Percentiles rank a stretch among this genome's conserved stretches.
phyloP scores from a whole-genome alignment of 2,888 invertebrate genomes.

The Temnothorax rugatulus region DNA sequence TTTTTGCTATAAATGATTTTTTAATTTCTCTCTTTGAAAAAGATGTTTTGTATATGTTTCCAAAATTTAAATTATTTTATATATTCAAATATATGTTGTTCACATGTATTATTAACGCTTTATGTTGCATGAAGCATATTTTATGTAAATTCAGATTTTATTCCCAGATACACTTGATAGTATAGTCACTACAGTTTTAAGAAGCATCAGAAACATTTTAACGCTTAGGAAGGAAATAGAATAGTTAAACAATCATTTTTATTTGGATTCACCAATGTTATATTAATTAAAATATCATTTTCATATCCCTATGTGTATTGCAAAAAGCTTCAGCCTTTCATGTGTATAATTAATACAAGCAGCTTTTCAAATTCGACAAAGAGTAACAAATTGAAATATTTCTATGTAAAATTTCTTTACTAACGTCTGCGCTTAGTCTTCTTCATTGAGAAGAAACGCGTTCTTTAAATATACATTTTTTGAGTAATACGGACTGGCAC shows the following conservation, averaged over 20 bases:
- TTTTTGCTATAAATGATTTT: background rate
- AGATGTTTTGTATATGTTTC: background rate
- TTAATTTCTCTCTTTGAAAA: background rate
- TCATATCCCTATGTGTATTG: constrained; percentile 65
- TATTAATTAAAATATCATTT: constrained; percentile 53
- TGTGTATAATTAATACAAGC: background rate
- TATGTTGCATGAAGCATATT: constrained; percentile 26
- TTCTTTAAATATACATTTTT: constrained; percentile 18
- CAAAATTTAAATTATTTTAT: constrained; percentile 5
- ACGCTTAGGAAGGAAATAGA: background rate
- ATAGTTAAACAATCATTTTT: background rate
- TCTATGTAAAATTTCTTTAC: background rate
- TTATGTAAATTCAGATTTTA: constrained; percentile 4
- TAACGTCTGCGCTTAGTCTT: constrained; percentile 6
- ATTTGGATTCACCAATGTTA: constrained; percentile 54
- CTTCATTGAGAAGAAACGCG: background rate
- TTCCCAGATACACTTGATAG: constrained; percentile 1
- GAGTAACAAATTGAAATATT: constrained; percentile 6
- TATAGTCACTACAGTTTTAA: background rate
- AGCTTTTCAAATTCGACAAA: constrained; percentile 38
- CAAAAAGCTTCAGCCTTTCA: background rate
- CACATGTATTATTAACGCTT: background rate
- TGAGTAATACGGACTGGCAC: constrained; percentile 48
- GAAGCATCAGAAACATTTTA: background rate
- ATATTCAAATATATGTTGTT: background rate